Percentiles rank a stretch among this genome's conserved stretches.
phyloP scores from a whole-genome alignment of 2,113 vertebrate genomes.

The Glaucidium brasilianum region DNA sequence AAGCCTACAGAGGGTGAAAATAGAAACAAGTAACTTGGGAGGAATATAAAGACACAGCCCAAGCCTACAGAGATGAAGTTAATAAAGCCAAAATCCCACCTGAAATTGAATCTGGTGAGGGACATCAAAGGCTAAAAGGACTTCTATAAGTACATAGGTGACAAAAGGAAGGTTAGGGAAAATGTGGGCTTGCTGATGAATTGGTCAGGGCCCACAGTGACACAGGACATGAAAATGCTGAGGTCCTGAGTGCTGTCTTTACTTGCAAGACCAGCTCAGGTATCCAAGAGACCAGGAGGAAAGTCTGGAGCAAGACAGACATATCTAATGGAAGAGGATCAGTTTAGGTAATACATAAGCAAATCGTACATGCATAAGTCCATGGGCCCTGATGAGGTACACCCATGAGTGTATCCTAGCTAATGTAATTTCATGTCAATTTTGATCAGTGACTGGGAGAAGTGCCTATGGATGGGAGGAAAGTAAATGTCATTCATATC shows the following conservation, averaged over 20 bases:
- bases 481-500: no score
- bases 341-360: neutral
- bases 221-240: neutral
- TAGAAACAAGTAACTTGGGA: neutral
- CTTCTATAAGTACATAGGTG: neutral
- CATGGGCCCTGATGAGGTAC: neutral
- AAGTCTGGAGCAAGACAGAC: neutral
- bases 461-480: no score
- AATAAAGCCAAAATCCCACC: neutral
- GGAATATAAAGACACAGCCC: neutral
- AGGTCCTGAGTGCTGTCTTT: neutral
- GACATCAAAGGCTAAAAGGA: neutral
- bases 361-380: neutral
- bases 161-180: neutral
- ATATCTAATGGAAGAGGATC: neutral
- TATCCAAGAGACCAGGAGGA: neutral
- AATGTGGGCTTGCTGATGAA: neutral
- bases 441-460: neutral
- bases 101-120: neutral
- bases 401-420: neutral
- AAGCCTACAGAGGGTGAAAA: neutral
- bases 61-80: rapidly evolving
- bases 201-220: no score
- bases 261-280: neutral
- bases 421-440: neutral